Conservation (phyloP, 1,140 invertebrate genomes). For the Drosophila pandora region DNA sequence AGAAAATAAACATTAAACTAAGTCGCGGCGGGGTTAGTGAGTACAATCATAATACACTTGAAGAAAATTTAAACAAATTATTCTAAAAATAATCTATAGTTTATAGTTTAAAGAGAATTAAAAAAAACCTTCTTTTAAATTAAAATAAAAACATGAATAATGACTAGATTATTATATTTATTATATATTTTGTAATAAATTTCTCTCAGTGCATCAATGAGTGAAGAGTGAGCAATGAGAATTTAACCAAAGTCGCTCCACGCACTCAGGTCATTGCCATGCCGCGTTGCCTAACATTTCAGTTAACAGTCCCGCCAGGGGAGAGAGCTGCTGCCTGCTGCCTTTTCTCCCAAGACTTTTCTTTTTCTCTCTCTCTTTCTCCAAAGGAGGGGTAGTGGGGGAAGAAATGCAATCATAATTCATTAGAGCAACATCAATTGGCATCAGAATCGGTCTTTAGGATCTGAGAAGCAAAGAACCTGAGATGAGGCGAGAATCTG, state of each 20-base stretch:
- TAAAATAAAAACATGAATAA: too few relatives aligned
- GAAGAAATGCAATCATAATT: conserved; percentile 60
- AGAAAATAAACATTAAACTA: conserved; percentile 77
- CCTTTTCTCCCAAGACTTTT: conserved; percentile 5
- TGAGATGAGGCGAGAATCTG: background rate
- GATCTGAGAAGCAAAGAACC: background rate
- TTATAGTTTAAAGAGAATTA: too few relatives aligned
- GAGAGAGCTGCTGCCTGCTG: conserved; percentile 1
- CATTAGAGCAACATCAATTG: conserved; percentile 71
- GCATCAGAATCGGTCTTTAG: conserved; percentile 25
- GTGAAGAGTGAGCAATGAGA: conserved; percentile 38
- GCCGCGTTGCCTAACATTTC: conserved; percentile 45
- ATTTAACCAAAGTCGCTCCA: conserved; percentile 41
- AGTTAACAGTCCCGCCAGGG: conserved; percentile 17
- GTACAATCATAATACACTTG: conserved; percentile 8
- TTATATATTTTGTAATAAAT: background rate
- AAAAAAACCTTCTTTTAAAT: too few relatives aligned
- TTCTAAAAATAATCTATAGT: too few relatives aligned
- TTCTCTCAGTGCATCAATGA: conserved; percentile 12
- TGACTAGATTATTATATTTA: background rate
- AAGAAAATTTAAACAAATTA: background rate
- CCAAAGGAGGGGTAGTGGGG: background rate
- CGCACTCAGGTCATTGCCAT: conserved; percentile 48
- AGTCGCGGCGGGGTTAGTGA: conserved; percentile 17
- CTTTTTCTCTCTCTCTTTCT: conserved; percentile 9